Base-by-base conservation (phyloP, 2,888 invertebrate species). In the Drosophila basisetae region DNA sequence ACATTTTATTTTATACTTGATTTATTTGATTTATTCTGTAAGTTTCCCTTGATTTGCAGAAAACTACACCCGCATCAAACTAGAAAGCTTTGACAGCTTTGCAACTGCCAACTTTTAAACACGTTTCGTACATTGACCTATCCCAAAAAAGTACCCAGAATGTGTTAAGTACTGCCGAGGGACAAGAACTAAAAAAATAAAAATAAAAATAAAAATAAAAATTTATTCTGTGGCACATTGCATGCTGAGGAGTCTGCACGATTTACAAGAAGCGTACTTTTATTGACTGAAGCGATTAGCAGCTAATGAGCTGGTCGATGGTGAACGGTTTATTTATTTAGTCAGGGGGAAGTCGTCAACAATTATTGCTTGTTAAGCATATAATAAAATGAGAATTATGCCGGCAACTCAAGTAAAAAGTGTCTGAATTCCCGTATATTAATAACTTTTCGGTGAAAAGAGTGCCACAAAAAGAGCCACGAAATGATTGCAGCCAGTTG, bases 251-350 rank as follows among this genome's bases (percentile, higher is more conserved):
- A 41, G 63, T 25, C 47, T 62, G 61, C 55, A 18, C 25, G 18
- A 52, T 52, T 31, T 43, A 43, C 60, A n/a, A 49, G n/a, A 52
- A 73, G 39, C 43, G 54, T 68, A 63, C 58, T 52, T 66, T 75
- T 89, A 77, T 87, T 89, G 87, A 87, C 85, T 67, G 70, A 80
- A 84, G 70, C 69, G 77, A 91, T 87, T 87, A 87, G 66, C 91
- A 69, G 74, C 73, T 73, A 80, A 89, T 84, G 76, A 82, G 76
- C 68, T 50, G 68, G 35, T 41, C 47, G 59, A 58, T 53, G 65
- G 70, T 56, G 30, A 69, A 76, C 31, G 65, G 54, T 53, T 56
- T 79, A 64, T 71, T 67, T 74, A 58, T 59, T 37, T 54, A 39
- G 63, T 39, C 9, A 5, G 37, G 41, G 50, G 25, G 66, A 60